These are phyloP conservation scores for Pyrrhia umbra DNA, from an alignment of 2,888 invertebrate genomes.

Conservation along the genomic window DNA sequence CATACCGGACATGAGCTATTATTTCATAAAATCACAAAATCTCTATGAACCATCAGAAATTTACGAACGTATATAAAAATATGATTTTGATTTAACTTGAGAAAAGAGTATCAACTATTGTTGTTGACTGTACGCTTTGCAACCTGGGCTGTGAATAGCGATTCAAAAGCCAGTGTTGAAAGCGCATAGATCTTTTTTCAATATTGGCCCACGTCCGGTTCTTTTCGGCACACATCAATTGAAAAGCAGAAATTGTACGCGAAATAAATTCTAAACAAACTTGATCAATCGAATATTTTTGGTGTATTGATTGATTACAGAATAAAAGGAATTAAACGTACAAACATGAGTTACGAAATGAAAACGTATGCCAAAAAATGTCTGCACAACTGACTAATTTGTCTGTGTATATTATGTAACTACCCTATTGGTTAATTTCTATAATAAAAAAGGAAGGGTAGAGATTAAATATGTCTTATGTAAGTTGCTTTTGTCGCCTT, in stretches of 20 bases:
- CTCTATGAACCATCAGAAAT: background rate
- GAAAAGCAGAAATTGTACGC: background rate
- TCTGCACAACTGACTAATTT: too few relatives aligned
- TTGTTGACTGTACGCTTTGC: conserved; percentile 10
- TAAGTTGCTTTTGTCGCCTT: too few relatives aligned
- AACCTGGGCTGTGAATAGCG: conserved; percentile 37
- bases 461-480: too few relatives aligned
- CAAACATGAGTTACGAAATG: too few relatives aligned
- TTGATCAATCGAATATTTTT: background rate
- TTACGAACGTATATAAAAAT: background rate
- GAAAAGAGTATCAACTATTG: background rate
- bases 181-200: conserved; percentile 23
- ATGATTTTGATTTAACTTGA: background rate
- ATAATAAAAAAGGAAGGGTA: too few relatives aligned
- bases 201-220: conserved; percentile 4
- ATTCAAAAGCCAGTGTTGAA: conserved; percentile 37
- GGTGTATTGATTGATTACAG: too few relatives aligned
- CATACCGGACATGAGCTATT: background rate
- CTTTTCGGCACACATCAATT: background rate
- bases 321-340: too few relatives aligned
- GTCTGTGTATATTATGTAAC: too few relatives aligned
- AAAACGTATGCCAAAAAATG: too few relatives aligned
- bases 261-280: background rate
- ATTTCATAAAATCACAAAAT: background rate
- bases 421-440: too few relatives aligned